These are phyloP conservation scores for Glaucomys volans DNA, from an alignment of 2,113 vertebrate genomes.

Conservation along the genomic window DNA sequence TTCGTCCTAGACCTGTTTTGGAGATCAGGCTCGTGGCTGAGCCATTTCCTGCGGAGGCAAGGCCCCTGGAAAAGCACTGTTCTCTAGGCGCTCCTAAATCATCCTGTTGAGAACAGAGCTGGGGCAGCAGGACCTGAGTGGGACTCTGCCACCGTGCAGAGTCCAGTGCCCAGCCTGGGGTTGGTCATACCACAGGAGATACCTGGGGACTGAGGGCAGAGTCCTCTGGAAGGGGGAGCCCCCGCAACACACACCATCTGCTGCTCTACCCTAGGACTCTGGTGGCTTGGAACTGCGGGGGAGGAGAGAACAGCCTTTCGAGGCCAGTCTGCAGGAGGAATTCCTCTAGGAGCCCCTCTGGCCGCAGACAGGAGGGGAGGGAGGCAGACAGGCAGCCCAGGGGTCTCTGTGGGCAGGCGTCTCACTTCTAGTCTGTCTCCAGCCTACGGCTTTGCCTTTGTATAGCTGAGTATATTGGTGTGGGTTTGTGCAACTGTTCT, in stretches of 20 bases:
- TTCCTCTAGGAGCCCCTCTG: constrained; percentile 60
- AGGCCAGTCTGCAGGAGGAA: constrained; percentile 27
- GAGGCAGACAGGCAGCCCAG: constrained; percentile 55
- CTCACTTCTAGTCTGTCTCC: background rate
- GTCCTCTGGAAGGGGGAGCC: background rate
- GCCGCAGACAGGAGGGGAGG: background rate
- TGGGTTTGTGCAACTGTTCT: background rate
- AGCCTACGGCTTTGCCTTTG: background rate
- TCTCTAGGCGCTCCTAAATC: constrained; percentile 67
- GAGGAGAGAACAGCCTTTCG: background rate
- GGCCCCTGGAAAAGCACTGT: constrained; percentile 58
- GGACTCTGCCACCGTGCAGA: background rate
- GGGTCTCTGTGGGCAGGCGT: constrained; percentile 56
- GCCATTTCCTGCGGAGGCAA: constrained; percentile 75
- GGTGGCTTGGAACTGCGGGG: background rate
- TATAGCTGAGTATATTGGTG: background rate
- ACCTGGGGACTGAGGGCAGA: background rate
- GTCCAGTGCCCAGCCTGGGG: background rate
- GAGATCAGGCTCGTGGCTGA: constrained; percentile 75
- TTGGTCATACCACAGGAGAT: background rate
- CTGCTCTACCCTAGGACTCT: background rate
- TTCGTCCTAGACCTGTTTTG: constrained; percentile 77
- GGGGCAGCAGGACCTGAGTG: background rate
- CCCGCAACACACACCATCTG: background rate
- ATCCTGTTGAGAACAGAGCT: background rate